Evolutionary conservation across 92 coral and sea anemone species (phyloP), one percentile per base, ranked within the genome.

Genomic region (Heliopora coerulea): DNA sequence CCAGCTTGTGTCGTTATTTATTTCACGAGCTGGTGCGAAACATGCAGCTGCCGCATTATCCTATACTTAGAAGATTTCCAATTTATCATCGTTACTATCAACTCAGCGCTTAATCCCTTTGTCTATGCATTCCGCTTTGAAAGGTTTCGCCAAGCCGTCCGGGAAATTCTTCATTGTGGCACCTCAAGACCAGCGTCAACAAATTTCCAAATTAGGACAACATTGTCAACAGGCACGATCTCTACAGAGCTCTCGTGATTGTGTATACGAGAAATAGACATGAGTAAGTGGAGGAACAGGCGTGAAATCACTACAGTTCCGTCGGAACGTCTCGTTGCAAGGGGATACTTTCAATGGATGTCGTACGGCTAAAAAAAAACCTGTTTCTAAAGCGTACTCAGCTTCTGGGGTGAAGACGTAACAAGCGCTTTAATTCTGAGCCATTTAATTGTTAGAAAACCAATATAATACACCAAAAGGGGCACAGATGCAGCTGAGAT

Each of bases 201-300:
- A 13, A 28, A 19, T 13, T 69, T 69, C 62, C 37, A n/a, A 30
- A 69, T 61, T 34, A 69, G 18, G 25, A 69, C 62, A 34, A 52
- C 76, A 35, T 84, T 42, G 88, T 83, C 17, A 40, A 78, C 11
- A 80, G 78, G 79, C 86, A 88, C 75, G 49, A 78, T 86, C 52
- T 8, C 15, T 46, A 15, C 52, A 46, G 52, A 15, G 2, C n/a
- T 46, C 52, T 15, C 10, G 52, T 6, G 52, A 46, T 15, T 46
- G n/a, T n/a, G n/a, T 46, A 15, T 46, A 8, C n/a, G 15, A 37
- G 42, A 11, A 37, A 4, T 37, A 37, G 11, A n/a, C n/a, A n/a
- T n/a, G n/a, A n/a, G n/a, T n/a, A n/a, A n/a, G n/a, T n/a, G n/a
- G n/a, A n/a, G n/a, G n/a, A n/a, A n/a, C n/a, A n/a, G n/a, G n/a